Evolutionary conservation across 2,797 vertebrate genomes (phyloP).

Genomic region (Spinus olivaceus): DNA sequence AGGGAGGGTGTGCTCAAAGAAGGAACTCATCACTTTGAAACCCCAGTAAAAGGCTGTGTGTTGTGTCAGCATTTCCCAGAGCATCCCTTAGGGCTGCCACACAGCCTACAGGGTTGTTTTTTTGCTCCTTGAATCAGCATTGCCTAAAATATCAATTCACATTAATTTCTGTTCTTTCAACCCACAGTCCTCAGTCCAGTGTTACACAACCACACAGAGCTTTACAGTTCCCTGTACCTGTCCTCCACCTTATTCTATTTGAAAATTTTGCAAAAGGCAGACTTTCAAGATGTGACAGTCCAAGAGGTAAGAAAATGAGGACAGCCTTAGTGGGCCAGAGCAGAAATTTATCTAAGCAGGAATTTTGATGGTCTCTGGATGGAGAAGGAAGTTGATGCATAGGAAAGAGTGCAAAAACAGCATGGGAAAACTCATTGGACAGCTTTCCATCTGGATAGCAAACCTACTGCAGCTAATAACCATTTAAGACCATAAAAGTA

Average conservation of each 20-base stretch:
- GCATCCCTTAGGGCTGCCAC: background rate
- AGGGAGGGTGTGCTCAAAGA: background rate
- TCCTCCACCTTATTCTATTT: background rate
- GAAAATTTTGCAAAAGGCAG: background rate
- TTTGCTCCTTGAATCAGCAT: background rate
- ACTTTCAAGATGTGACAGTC: background rate
- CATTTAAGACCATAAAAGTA: background rate
- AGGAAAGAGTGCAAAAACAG: background rate
- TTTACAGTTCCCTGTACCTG: background rate
- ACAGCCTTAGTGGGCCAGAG: background rate
- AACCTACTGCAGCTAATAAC: background rate
- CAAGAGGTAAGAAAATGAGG: background rate
- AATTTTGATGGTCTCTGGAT: background rate
- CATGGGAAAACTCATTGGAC: background rate
- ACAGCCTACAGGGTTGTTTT: background rate
- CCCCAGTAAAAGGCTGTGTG: background rate
- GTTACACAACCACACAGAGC: accelerated
- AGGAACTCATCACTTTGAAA: accelerated
- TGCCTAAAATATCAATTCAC: background rate
- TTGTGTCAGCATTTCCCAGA: background rate
- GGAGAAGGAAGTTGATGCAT: background rate
- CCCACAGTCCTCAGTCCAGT: background rate
- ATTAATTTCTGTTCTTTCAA: background rate
- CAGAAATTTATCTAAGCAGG: background rate
- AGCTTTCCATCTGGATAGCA: background rate